phyloP scores from a whole-genome alignment of 2,113 vertebrate genomes.

The Alosa alosa region DNA sequence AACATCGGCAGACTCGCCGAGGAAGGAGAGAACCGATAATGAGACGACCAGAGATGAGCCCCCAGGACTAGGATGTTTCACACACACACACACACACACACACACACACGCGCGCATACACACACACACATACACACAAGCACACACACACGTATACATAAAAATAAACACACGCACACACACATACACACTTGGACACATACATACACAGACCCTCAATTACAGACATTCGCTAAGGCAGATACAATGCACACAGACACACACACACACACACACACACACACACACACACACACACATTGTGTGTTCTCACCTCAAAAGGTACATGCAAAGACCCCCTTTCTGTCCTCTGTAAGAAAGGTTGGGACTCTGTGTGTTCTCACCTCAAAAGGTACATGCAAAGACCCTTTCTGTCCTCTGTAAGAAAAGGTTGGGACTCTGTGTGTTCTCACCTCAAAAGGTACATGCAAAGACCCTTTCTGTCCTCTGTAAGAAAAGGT shows the following conservation, averaged over 20 bases:
- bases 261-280: constrained; percentile 1
- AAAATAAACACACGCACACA: background rate
- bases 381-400: background rate
- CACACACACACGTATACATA: background rate
- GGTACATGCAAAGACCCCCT: background rate
- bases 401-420: background rate
- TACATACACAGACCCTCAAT: background rate
- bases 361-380: background rate
- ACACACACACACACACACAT: background rate
- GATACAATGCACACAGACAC: background rate
- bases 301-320: background rate
- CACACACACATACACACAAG: background rate
- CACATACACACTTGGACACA: background rate
- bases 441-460: too few species aligned
- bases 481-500: background rate
- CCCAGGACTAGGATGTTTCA: background rate
- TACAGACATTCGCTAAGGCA: too few species aligned
- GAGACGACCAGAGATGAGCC: background rate
- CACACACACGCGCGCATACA: background rate
- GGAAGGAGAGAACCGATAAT: background rate
- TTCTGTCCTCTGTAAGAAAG: background rate
- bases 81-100: background rate
- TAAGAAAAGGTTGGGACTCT: background rate
- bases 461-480: background rate
- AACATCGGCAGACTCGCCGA: background rate